A percentile compares a stretch with the other conserved stretches of the same genome.
Evolutionary conservation across 53 echinoderm and acorn worm species (phyloP).

Genomic region (Zoroaster sp.): DNA sequence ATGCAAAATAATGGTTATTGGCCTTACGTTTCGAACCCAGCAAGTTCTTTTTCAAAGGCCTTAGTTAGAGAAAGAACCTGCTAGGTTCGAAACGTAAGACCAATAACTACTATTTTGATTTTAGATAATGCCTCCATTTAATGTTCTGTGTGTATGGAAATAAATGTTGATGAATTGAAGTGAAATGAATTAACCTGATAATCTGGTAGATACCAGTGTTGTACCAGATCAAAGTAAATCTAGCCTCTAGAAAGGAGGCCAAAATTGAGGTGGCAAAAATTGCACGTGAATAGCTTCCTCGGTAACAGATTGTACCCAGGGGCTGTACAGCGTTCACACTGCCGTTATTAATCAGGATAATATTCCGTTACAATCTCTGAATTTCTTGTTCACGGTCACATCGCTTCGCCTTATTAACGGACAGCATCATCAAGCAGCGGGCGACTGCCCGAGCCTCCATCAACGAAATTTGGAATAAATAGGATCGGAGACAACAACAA

Average conservation of each 20-base stretch:
- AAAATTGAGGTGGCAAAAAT: neutral
- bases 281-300: neutral
- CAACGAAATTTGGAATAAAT: conserved; percentile 15
- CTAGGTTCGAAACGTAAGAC: too few relatives aligned
- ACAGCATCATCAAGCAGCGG: conserved; percentile 30
- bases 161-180: too few relatives aligned
- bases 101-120: too few relatives aligned
- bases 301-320: neutral
- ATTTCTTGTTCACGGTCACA: neutral
- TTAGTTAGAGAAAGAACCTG: too few relatives aligned
- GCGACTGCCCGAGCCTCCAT: neutral
- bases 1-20: too few relatives aligned
- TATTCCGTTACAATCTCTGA: conserved; percentile 36
- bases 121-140: too few relatives aligned
- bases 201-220: too few relatives aligned
- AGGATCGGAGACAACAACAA: neutral
- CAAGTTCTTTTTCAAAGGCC: too few relatives aligned
- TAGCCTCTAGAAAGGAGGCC: neutral
- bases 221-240: neutral
- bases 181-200: too few relatives aligned
- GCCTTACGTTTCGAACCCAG: too few relatives aligned
- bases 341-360: conserved; percentile 21
- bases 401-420: neutral
- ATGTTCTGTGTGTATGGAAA: too few relatives aligned
- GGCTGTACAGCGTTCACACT: neutral